Evolutionary conservation across 2,888 invertebrate genomes (phyloP), one percentile per base, ranked within the genome.

Genomic region (Laothoe populi): DNA sequence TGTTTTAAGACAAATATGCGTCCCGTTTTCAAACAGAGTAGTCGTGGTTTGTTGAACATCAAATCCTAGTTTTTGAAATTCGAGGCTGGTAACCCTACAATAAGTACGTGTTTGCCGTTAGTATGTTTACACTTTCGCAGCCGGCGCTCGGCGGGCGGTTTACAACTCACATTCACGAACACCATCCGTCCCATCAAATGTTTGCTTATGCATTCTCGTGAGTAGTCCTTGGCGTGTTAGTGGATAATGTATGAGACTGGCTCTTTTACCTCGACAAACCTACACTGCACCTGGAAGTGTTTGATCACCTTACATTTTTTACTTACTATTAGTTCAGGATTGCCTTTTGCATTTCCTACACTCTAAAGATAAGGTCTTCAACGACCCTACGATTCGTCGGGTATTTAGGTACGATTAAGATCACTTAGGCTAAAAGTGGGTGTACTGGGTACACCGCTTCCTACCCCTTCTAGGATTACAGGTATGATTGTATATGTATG

Each of bases 171-270:
- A 31, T 53, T 53, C 53, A 49, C 53, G 16, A 26, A 24, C 24
- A 31, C 48, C 31, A 26, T 31, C 31, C 31, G 16, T 11, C 19
- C 53, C 31, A 19, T 35, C 53, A 35, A 53, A 53, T 53, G 35
- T 53, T 53, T 53, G 31, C 35, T 31, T 19, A 35, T 53, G 53
- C 53, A 53, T 53, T 53, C 53, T 35, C 53, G 31, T 19, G 35
- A 53, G 35, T 53, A 35, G 31, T 53, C 19, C 53, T 53, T 35
- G 49, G 16, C 19, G 19, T 19, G 11, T 45, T 11, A 16, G 44
- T 49, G 31, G 49, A 10, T 48, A 49, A 64, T 58, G 24, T 64
- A 65, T 23, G 58, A 4, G 48, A 11, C 10, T 35, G 35, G 16
- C 11, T 35, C 35, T 53, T 53, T 53, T 13, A 10, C 31, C 19